Evolutionary conservation across 2,888 invertebrate genomes (phyloP).

Genomic region (Dilophus febrilis): DNA sequence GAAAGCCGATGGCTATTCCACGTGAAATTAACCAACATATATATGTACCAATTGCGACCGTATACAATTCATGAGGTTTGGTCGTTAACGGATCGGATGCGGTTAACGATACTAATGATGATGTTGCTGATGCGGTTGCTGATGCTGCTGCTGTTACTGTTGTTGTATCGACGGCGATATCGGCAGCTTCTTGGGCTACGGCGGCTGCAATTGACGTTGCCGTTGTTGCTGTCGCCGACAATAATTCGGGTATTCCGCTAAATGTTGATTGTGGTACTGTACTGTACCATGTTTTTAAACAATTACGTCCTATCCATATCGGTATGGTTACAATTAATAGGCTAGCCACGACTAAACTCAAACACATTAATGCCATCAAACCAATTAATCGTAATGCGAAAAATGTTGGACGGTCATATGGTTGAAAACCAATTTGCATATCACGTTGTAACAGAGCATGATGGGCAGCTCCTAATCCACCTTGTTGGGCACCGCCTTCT

Average conservation of each 20-base stretch:
- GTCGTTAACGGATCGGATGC: slow-evolving; percentile 19
- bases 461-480: slow-evolving; percentile 66
- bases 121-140: no score
- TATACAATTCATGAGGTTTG: slow-evolving; percentile 90
- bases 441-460: slow-evolving; percentile 76
- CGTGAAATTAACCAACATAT: slow-evolving; percentile 86
- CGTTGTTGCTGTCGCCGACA: no score
- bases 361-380: slow-evolving; percentile 59
- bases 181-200: slow-evolving; percentile 1
- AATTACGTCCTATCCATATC: slow-evolving; percentile 73
- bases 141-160: no score
- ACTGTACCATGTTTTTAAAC: slow-evolving; percentile 67
- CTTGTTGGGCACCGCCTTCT: slow-evolving; percentile 27
- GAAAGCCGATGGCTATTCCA: slow-evolving; percentile 60
- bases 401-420: slow-evolving; percentile 71
- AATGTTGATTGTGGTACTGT: slow-evolving; percentile 22
- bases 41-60: slow-evolving; percentile 84
- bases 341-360: slow-evolving; percentile 71
- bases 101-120: slow-evolving; percentile 2
- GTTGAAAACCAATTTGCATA: slow-evolving; percentile 72
- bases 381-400: slow-evolving; percentile 53
- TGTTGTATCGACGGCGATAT: slow-evolving; percentile 6
- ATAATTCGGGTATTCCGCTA: slow-evolving; percentile 17
- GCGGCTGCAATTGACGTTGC: no score
- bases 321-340: slow-evolving; percentile 70